These are phyloP conservation scores for Dromococcyx pavoninus DNA, from an alignment of 2,797 vertebrate genomes.

Conservation along the genomic window DNA sequence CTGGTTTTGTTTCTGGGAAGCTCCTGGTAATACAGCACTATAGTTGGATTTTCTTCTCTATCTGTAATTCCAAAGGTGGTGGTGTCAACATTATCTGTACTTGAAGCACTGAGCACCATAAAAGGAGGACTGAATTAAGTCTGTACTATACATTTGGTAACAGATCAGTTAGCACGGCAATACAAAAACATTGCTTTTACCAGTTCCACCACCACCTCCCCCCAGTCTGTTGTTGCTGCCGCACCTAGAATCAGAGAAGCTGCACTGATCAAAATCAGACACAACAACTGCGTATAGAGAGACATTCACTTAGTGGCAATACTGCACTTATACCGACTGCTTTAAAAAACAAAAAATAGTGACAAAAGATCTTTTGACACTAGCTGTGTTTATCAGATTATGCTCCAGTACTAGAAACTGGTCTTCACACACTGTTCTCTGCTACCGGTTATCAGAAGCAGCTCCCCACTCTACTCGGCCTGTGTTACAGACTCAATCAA, in stretches of 20 bases:
- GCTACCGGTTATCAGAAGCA: neutral
- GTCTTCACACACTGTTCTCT: neutral
- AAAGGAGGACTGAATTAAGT: neutral
- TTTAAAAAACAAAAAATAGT: neutral
- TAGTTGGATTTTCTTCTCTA: neutral
- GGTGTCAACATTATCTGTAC: neutral
- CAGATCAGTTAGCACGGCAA: neutral
- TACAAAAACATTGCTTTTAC: neutral
- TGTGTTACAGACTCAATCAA: neutral
- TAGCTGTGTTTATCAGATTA: neutral
- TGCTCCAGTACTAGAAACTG: neutral
- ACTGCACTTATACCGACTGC: neutral
- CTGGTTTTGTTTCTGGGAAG: slow-evolving; percentile 18
- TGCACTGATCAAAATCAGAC: neutral
- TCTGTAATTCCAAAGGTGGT: neutral
- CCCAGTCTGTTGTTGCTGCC: neutral
- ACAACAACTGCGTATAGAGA: neutral
- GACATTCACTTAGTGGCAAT: neutral
- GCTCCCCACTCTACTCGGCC: neutral
- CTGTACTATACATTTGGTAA: neutral
- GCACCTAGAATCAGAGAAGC: neutral
- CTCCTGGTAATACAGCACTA: neutral
- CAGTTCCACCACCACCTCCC: neutral
- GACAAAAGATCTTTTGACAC: neutral
- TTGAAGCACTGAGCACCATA: neutral